Conservation (phyloP, 2,888 invertebrate genomes). For the Platycheirus rosarum region DNA sequence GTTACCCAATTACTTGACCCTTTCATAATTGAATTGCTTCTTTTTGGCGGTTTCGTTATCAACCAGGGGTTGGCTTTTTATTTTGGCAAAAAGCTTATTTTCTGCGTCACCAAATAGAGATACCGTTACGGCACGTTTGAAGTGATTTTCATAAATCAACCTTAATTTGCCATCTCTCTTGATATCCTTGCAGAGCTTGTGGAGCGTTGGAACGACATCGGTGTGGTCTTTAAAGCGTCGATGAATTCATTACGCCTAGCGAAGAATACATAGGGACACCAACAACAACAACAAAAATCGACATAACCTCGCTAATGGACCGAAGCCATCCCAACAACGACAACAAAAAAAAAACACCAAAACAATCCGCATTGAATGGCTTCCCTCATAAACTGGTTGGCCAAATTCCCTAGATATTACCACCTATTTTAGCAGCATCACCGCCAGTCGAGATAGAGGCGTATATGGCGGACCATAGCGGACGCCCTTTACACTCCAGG, state of each 20-base stretch:
- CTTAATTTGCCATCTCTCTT: constrained; percentile 37
- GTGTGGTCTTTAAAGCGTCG: constrained; percentile 41
- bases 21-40: constrained; percentile 60
- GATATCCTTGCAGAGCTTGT: not conserved
- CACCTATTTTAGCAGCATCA: constrained; percentile 42
- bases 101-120: constrained; percentile 5
- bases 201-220: constrained; percentile 2
- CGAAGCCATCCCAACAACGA: constrained; percentile 47
- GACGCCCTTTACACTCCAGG: constrained; percentile 18
- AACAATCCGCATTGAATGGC: constrained; percentile 65
- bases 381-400: constrained; percentile 59
- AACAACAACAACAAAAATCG: constrained; percentile 3
- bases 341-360: constrained; percentile 37
- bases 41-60: constrained; percentile 5
- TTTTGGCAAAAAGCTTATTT: too few species aligned
- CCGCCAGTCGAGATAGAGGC: not conserved
- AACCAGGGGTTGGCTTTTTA: not conserved
- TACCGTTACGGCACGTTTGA: constrained; percentile 6
- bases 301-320: constrained; percentile 33
- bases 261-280: not conserved
- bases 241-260: constrained; percentile 51
- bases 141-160: constrained; percentile 51
- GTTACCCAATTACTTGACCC: constrained; percentile 59
- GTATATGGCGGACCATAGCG: not conserved
- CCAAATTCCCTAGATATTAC: constrained; percentile 55